Percentiles rank a stretch among this genome's conserved stretches.
Conservation (phyloP, 2,113 vertebrate species). For the Megalops atlanticus region DNA sequence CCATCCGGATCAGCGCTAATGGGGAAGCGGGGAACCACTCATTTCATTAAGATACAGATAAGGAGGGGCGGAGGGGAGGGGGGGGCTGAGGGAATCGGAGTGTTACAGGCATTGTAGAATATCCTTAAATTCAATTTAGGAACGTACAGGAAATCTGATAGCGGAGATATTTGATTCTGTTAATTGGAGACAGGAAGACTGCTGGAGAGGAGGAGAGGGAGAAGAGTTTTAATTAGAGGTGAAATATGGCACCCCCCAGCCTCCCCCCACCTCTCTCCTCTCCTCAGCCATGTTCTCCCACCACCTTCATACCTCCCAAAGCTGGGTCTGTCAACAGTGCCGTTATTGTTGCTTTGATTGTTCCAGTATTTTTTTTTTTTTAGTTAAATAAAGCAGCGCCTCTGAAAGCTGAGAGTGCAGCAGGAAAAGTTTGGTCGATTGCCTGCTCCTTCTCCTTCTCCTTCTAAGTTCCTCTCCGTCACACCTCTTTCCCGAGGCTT, state of each 20-base stretch:
- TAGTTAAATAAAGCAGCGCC: neutral
- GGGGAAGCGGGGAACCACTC: neutral
- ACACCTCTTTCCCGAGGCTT: neutral
- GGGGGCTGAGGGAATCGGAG: slow-evolving; percentile 36
- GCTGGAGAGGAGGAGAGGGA: neutral
- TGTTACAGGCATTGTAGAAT: slow-evolving; percentile 35
- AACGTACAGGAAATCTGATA: slow-evolving; percentile 52
- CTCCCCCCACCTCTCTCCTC: neutral
- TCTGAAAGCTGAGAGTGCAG: neutral
- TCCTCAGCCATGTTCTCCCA: neutral
- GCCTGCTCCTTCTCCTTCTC: neutral
- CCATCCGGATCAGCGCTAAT: neutral
- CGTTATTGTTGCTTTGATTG: neutral
- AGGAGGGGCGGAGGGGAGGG: neutral
- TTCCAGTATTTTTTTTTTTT: neutral
- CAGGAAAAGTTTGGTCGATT: neutral
- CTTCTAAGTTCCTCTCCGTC: neutral
- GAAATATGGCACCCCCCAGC: neutral
- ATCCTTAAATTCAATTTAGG: slow-evolving; percentile 61
- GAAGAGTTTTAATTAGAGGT: slow-evolving; percentile 4
- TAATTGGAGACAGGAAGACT: slow-evolving; percentile 27
- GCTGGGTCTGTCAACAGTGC: neutral
- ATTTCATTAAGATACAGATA: neutral
- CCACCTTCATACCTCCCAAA: neutral
- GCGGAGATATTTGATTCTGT: slow-evolving; percentile 47